A percentile compares a stretch with the other conserved stretches of the same genome.
Conservation (phyloP, 2,888 invertebrate species). For the Drosophila silvestris region DNA sequence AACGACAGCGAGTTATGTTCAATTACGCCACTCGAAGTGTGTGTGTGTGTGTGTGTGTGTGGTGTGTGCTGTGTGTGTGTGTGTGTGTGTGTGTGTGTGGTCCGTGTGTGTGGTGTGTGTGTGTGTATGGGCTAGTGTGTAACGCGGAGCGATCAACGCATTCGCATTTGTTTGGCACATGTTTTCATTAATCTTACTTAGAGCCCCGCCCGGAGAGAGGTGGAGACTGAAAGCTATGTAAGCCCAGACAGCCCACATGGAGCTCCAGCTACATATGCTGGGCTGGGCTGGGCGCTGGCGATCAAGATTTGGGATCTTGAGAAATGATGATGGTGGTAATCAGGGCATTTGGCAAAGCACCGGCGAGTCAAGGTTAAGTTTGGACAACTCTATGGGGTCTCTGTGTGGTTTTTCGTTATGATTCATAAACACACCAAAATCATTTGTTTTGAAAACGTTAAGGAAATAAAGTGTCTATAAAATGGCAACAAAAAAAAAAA, state of each 20-base stretch:
- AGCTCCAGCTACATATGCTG: slow-evolving; percentile 16
- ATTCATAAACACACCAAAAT: slow-evolving; percentile 34
- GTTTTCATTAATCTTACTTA: slow-evolving; percentile 76
- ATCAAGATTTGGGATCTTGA: slow-evolving; percentile 37
- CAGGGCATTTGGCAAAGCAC: slow-evolving; percentile 52
- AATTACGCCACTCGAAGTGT: slow-evolving; percentile 66
- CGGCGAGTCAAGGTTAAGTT: slow-evolving; percentile 51
- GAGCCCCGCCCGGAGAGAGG: slow-evolving; percentile 36
- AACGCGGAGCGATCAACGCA: slow-evolving; percentile 61
- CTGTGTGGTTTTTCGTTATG: slow-evolving; percentile 22
- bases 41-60: not conserved
- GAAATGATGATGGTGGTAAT: slow-evolving; percentile 53
- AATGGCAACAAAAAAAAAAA: slow-evolving; percentile 11
- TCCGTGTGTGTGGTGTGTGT: slow-evolving; percentile 3
- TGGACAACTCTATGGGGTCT: slow-evolving; percentile 20
- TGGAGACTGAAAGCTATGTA: slow-evolving; percentile 20
- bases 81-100: slow-evolving; percentile 1
- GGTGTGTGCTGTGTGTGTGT: too few relatives aligned
- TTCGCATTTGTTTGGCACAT: slow-evolving; percentile 78
- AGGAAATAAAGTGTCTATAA: slow-evolving; percentile 43
- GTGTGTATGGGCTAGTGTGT: slow-evolving; percentile 29
- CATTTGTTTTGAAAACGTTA: slow-evolving; percentile 31
- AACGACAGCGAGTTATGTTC: slow-evolving; percentile 75
- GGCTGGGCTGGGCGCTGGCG: slow-evolving; percentile 35
- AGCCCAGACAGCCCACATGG: slow-evolving; percentile 42